Base-by-base conservation (phyloP, 2,797 vertebrate genomes). In the Tragopan temminckii region DNA sequence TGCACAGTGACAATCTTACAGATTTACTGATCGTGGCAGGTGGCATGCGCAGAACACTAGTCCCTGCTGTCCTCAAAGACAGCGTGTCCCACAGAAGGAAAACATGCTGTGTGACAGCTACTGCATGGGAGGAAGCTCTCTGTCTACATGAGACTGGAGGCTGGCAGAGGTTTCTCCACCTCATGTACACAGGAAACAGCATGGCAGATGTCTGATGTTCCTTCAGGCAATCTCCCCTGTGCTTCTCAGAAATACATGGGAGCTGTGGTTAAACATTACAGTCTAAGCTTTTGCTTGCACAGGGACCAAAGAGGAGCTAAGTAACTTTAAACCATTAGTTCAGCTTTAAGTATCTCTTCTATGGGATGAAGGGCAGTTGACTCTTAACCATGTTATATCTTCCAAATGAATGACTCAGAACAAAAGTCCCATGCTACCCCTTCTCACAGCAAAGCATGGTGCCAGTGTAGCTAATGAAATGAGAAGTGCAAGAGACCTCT, bases 231-330 rank as follows among this genome's bases (percentile, higher is more conserved):
- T 52, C 50, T 70, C 21, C 29, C 46, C 46, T 13, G 11, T 35
- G 69, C 66, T 80, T 63, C 85, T 90, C 83, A 81, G 76, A 92
- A 78, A 53, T 43, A 15, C 80, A 61, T 0, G 13, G 40, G 78
- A 88, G 52, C 23, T 91, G 59, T 74, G 52, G 78, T 94, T 93
- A 88, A 93, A 70, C 91, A 81, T 79, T 88, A 70, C 43, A 74
- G 52, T 46, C 70, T 89, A 90, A 88, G 48, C 59, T 88, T 81
- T 86, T 53, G 10, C 61, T 63, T 91, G 55, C 63, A 78, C 46
- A 59, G 31, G 80, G 66, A 50, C 35, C 2, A 3, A 90, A 45
- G 9, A 58, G 61, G 62, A 88, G 25, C 63, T 87, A 50, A 88
- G 67, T 85, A 57, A 70, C 57, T 95, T 90, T 58, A 80, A 72